phyloP scores from a whole-genome alignment of 2,888 invertebrate species.

The Mythimna albipuncta region DNA sequence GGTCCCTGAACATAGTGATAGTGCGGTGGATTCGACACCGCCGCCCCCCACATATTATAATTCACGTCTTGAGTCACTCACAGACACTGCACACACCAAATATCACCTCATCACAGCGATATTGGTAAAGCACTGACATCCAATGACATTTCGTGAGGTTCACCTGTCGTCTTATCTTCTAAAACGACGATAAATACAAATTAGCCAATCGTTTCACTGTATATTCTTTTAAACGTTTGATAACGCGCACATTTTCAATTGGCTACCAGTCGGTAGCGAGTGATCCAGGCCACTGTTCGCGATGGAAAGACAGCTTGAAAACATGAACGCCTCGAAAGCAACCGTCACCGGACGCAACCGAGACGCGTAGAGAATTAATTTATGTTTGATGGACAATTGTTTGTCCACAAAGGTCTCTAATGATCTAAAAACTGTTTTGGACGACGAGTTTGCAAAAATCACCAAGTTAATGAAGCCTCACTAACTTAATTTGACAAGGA shows the following conservation, averaged over 20 bases:
- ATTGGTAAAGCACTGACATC: constrained; percentile 79
- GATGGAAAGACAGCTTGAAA: constrained; percentile 85
- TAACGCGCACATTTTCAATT: constrained; percentile 78
- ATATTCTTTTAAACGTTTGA: constrained; percentile 77
- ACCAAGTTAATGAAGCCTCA: constrained; percentile 68
- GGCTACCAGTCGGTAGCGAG: constrained; percentile 81
- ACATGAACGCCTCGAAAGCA: constrained; percentile 86
- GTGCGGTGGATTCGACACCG: constrained; percentile 87
- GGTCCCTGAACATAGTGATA: constrained; percentile 86
- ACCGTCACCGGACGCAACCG: constrained; percentile 87
- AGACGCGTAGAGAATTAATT: constrained; percentile 89
- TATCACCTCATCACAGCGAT: constrained; percentile 83
- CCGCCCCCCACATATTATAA: constrained; percentile 87
- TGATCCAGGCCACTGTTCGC: constrained; percentile 85
- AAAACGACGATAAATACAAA: constrained; percentile 77
- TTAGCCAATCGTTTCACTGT: constrained; percentile 79
- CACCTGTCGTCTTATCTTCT: constrained; percentile 79
- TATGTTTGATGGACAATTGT: constrained; percentile 86
- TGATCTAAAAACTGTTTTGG: constrained; percentile 74
- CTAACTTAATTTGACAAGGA: constrained; percentile 47
- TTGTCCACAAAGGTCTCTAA: constrained; percentile 81
- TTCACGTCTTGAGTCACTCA: constrained; percentile 74
- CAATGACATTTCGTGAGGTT: constrained; percentile 77
- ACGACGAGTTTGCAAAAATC: constrained; percentile 66
- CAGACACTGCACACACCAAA: constrained; percentile 77